These are phyloP conservation scores for Mycalesis mineus DNA, from an alignment of 2,888 invertebrate genomes.

Conservation along the genomic window DNA sequence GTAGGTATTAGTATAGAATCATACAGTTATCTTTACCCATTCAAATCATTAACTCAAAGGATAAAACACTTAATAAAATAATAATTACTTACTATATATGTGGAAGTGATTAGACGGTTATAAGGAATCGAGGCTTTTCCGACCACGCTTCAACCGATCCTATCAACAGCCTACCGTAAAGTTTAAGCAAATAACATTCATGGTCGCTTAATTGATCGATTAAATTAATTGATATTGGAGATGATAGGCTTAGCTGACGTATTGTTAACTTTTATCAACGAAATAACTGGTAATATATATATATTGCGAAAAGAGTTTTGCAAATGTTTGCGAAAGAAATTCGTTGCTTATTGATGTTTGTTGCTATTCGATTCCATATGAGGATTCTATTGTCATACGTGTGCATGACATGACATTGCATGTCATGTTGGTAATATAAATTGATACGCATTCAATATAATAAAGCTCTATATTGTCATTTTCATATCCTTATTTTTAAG, in stretches of 20 bases:
- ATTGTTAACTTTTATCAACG: slow-evolving; percentile 31
- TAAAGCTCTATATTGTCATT: too few relatives aligned
- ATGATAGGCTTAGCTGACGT: slow-evolving; percentile 48
- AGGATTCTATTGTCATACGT: too few relatives aligned
- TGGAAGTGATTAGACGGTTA: slow-evolving; percentile 20
- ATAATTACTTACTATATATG: too few relatives aligned
- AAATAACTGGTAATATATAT: slow-evolving; percentile 10
- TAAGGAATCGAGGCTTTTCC: slow-evolving; percentile 39
- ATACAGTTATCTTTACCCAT: too few relatives aligned
- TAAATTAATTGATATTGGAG: slow-evolving; percentile 58
- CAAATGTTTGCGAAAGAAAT: not conserved
- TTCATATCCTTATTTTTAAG: too few relatives aligned
- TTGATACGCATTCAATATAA: too few relatives aligned
- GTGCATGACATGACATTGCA: too few relatives aligned
- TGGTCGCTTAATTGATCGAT: slow-evolving; percentile 51
- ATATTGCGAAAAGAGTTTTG: not conserved
- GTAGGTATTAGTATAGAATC: too few relatives aligned
- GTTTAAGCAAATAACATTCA: slow-evolving; percentile 44
- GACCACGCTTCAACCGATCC: slow-evolving; percentile 40
- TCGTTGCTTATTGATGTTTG: slow-evolving; percentile 1
- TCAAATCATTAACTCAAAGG: too few relatives aligned
- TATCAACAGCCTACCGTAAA: slow-evolving; percentile 37
- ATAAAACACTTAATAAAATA: too few relatives aligned
- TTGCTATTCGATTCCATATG: not conserved
- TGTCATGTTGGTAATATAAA: too few relatives aligned